A percentile compares a stretch with the other conserved stretches of the same genome.
phyloP scores from a whole-genome alignment of 2,797 vertebrate genomes.

The Xiphophorus birchmanni region DNA sequence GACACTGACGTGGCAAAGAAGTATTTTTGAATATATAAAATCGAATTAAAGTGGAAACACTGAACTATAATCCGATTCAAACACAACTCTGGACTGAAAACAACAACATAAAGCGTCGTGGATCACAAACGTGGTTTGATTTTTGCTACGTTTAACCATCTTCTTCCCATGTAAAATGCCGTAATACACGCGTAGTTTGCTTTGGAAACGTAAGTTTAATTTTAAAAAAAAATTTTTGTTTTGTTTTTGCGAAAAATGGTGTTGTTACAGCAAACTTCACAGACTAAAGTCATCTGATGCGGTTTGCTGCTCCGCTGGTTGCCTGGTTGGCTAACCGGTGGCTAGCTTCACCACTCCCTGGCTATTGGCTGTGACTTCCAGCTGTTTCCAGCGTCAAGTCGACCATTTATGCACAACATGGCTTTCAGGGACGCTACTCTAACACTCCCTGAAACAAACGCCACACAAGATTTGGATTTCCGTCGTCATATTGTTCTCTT shows the following conservation, averaged over 20 bases:
- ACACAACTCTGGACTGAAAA: not conserved
- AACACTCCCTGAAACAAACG: accelerated
- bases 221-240: too few relatives aligned
- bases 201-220: accelerated
- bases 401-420: accelerated
- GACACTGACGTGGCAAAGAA: not conserved
- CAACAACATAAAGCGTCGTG: constrained; percentile 13
- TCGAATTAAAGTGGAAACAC: not conserved
- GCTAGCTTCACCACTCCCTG: constrained; percentile 76
- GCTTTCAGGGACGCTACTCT: accelerated
- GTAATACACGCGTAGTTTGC: accelerated
- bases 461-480: too few relatives aligned
- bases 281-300: constrained; percentile 9
- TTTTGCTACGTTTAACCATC: not conserved
- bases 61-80: not conserved
- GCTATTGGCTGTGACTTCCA: constrained; percentile 10
- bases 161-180: accelerated
- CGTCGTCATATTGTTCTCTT: not conserved
- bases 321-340: constrained; percentile 51
- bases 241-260: too few relatives aligned
- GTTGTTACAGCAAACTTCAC: not conserved
- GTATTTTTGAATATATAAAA: not conserved
- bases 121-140: not conserved
- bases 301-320: constrained; percentile 29
- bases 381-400: not conserved